These are phyloP conservation scores for Oreocharis arfaki DNA, from an alignment of 2,113 vertebrate genomes.

Conservation along the genomic window DNA sequence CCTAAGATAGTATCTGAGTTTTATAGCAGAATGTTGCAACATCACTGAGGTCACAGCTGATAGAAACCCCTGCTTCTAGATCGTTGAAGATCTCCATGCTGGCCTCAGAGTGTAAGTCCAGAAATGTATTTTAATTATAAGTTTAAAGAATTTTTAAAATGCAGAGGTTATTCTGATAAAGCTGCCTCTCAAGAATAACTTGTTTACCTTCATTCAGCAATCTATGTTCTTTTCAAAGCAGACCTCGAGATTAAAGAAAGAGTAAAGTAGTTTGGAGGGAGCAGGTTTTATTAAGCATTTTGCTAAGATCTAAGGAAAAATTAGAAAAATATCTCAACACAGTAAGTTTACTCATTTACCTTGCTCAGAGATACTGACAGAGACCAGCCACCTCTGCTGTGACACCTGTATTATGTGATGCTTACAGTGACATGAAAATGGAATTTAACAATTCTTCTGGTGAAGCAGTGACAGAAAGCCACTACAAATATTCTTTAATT, in stretches of 20 bases:
- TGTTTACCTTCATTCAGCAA: neutral
- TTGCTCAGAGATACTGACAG: neutral
- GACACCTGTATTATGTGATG: neutral
- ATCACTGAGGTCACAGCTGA: neutral
- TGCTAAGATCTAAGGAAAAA: neutral
- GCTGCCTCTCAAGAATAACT: neutral
- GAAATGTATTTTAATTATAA: neutral
- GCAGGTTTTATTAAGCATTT: neutral
- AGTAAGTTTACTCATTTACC: neutral
- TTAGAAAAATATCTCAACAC: neutral
- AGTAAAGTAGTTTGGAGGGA: neutral
- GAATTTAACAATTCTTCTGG: neutral
- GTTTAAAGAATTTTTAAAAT: neutral
- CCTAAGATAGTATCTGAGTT: neutral
- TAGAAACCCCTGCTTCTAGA: neutral
- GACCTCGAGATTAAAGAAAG: neutral
- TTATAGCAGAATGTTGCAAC: neutral
- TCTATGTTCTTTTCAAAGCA: neutral
- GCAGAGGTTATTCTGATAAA: neutral
- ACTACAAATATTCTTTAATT: neutral
- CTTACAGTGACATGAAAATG: neutral
- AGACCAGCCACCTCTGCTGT: neutral
- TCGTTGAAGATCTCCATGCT: neutral
- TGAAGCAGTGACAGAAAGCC: neutral
- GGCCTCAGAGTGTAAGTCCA: neutral